Conservation (phyloP, 2,888 invertebrate genomes). For the Erpobdella octoculata region DNA sequence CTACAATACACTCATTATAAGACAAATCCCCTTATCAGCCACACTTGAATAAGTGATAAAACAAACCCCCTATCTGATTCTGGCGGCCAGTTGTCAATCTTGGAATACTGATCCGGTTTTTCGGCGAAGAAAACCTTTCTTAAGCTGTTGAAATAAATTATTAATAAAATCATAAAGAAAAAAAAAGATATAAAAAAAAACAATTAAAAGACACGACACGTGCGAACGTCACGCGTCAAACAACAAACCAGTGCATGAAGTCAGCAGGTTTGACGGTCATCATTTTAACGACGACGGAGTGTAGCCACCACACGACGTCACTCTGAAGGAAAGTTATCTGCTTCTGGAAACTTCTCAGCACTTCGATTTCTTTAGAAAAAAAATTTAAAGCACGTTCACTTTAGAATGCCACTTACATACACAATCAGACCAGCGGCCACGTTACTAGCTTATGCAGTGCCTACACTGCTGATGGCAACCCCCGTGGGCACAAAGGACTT, state of each 20-base stretch:
- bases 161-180: not conserved
- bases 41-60: not conserved
- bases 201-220: not conserved
- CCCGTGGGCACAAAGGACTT: too few species aligned
- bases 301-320: conserved; percentile 79
- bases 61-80: conserved; percentile 68
- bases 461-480: too few species aligned
- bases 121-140: conserved; percentile 52
- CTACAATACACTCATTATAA: too few species aligned
- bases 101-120: conserved; percentile 48
- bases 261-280: conserved; percentile 67
- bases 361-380: conserved; percentile 44
- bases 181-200: not conserved
- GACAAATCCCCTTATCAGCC: not conserved
- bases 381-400: not conserved
- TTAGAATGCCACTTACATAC: too few species aligned
- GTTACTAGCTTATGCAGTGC: too few species aligned
- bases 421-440: too few species aligned
- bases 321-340: conserved; percentile 64
- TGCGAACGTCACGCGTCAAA: not conserved
- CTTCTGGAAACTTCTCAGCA: conserved; percentile 53
- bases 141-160: conserved; percentile 44
- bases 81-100: conserved; percentile 69
- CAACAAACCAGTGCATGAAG: conserved; percentile 58
- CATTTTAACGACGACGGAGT: conserved; percentile 68